Percentiles rank a stretch among this genome's conserved stretches.
phyloP scores from a whole-genome alignment of 2,113 vertebrate genomes.

The Xiphophorus maculatus region DNA sequence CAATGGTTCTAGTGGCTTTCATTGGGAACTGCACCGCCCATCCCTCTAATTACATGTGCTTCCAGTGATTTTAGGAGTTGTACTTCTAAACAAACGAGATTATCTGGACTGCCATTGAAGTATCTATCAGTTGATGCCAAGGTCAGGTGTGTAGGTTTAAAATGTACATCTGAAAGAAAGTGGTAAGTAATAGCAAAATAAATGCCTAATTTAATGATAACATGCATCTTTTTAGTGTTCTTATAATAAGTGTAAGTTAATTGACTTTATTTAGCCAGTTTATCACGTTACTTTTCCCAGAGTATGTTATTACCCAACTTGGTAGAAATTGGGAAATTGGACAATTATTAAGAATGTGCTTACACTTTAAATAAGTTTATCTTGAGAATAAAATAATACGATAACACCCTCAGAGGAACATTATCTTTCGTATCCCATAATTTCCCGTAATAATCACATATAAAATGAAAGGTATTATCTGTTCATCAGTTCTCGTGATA shows the following conservation, averaged over 20 bases:
- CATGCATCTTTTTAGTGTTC: not conserved
- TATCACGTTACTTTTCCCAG: not conserved
- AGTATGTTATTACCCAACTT: not conserved
- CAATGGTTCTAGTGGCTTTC: slow-evolving; percentile 46
- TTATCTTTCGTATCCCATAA: too few relatives aligned
- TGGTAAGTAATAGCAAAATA: not conserved
- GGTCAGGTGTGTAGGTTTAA: not conserved
- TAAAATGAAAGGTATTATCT: too few relatives aligned
- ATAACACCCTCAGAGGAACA: too few relatives aligned
- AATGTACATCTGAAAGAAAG: not conserved
- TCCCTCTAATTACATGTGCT: not conserved
- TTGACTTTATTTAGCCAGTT: not conserved
- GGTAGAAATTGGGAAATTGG: not conserved
- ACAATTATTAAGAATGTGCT: not conserved
- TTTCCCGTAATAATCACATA: too few relatives aligned
- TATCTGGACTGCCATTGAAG: not conserved
- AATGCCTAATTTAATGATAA: not conserved
- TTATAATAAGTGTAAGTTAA: not conserved
- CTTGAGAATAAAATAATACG: too few relatives aligned
- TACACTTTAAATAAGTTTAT: too few relatives aligned
- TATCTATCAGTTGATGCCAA: not conserved
- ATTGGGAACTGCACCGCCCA: slow-evolving; percentile 46
- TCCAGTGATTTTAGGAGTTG: not conserved
- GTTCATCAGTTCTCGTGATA: too few relatives aligned
- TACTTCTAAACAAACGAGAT: too few relatives aligned